Conservation (phyloP, 2,888 invertebrate species). For the Drosophila pseudotalamancana region DNA sequence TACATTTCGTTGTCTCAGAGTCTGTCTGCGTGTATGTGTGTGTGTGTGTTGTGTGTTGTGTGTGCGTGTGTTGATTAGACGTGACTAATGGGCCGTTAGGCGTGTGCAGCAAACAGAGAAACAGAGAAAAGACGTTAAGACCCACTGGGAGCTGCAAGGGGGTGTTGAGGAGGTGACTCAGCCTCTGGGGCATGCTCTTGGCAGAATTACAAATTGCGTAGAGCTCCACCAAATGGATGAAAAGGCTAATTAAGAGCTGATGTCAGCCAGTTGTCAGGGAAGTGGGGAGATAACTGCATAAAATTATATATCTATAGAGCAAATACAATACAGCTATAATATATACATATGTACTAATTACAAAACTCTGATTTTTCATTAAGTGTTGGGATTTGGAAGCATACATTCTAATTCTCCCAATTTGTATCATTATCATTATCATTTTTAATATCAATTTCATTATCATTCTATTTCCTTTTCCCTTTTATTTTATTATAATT, state of each 20-base stretch:
- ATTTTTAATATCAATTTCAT: too few relatives aligned
- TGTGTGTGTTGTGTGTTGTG: not conserved
- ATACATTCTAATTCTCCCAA: too few relatives aligned
- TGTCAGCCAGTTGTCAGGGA: not conserved
- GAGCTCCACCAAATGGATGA: not conserved
- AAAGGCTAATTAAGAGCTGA: slow-evolving; percentile 33
- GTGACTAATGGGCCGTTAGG: slow-evolving; percentile 73
- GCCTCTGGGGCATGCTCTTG: slow-evolving; percentile 42
- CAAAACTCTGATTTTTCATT: too few relatives aligned
- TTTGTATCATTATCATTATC: too few relatives aligned
- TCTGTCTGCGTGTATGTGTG: slow-evolving; percentile 3
- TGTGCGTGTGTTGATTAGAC: slow-evolving; percentile 65
- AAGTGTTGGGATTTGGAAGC: too few relatives aligned
- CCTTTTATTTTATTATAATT: too few relatives aligned
- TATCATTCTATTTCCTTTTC: too few relatives aligned
- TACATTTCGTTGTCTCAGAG: slow-evolving; percentile 9
- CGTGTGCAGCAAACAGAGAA: slow-evolving; percentile 38
- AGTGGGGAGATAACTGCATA: not conserved
- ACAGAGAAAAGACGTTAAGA: slow-evolving; percentile 32
- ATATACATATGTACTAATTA: too few relatives aligned
- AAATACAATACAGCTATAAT: too few relatives aligned
- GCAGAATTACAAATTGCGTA: slow-evolving; percentile 54
- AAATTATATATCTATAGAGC: too few relatives aligned
- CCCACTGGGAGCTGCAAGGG: not conserved
- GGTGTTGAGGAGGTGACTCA: not conserved